phyloP scores from a whole-genome alignment of 2,113 vertebrate species.

The Todiramphus saurophagus region DNA sequence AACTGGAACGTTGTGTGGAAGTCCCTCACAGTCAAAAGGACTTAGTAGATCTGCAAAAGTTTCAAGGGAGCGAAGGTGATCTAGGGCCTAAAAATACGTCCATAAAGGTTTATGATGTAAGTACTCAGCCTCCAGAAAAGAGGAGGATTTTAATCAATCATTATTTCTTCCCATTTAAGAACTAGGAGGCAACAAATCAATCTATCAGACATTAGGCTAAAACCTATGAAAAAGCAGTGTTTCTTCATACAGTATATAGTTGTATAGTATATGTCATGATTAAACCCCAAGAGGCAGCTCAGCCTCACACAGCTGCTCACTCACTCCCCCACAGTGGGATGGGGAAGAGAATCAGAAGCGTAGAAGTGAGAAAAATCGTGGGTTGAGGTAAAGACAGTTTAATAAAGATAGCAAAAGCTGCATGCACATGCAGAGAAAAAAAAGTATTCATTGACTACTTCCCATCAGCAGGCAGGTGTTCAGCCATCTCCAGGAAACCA shows the following conservation, averaged over 20 bases:
- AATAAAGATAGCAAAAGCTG: not conserved
- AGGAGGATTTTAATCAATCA: not conserved
- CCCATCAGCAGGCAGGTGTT: not conserved
- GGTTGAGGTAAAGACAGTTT: not conserved
- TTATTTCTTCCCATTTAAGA: not conserved
- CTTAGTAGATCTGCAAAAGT: not conserved
- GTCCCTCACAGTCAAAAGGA: not conserved
- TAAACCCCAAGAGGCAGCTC: not conserved
- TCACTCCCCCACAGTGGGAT: not conserved
- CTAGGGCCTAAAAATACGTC: not conserved
- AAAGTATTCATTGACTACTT: not conserved
- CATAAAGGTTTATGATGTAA: not conserved
- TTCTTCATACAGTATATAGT: not conserved
- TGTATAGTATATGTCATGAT: not conserved
- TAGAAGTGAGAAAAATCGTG: not conserved
- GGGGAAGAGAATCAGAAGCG: not conserved
- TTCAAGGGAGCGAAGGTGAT: not conserved
- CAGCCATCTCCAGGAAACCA: not conserved
- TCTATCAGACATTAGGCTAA: not conserved
- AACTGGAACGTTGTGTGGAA: not conserved
- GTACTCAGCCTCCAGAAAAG: not conserved
- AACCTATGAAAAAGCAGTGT: not conserved
- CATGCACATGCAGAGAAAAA: not conserved
- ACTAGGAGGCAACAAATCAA: not conserved
- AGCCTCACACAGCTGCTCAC: not conserved